Evolutionary conservation across 2,113 vertebrate genomes (phyloP).

Genomic region (Hydrolagus affinis): DNA sequence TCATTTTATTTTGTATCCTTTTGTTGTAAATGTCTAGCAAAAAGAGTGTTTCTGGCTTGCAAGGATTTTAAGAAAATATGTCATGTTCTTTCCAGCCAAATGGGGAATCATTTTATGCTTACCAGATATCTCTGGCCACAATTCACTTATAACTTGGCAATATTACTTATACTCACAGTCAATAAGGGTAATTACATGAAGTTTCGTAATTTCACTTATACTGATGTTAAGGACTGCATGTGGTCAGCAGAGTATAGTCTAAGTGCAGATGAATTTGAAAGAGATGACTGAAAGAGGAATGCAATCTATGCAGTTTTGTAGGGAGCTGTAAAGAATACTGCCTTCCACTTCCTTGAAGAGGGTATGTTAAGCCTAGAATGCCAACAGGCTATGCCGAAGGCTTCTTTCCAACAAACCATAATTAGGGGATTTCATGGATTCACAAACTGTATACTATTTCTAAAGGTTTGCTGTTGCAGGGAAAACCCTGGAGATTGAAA

Average conservation of each 20-base stretch:
- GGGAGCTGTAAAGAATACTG: constrained; percentile 9
- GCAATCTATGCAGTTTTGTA: not conserved
- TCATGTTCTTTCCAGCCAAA: not conserved
- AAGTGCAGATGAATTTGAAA: not conserved
- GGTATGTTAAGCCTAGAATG: not conserved
- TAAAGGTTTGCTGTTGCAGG: not conserved
- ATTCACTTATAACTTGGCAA: not conserved
- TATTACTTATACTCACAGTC: not conserved
- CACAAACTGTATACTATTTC: constrained; percentile 15
- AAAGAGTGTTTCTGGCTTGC: not conserved
- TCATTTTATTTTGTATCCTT: not conserved
- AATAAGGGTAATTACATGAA: not conserved
- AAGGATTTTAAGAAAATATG: not conserved
- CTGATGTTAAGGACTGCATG: not conserved
- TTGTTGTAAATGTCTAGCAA: not conserved
- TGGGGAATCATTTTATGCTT: not conserved
- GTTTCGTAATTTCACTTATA: not conserved
- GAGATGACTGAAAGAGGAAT: constrained; percentile 16
- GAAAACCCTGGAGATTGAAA: constrained; percentile 6
- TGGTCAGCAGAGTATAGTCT: not conserved
- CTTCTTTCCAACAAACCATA: constrained; percentile 22
- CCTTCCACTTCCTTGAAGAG: not conserved
- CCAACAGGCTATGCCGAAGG: not conserved
- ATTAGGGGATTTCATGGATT: constrained; percentile 22
- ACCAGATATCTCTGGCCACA: not conserved